Percentiles rank a stretch among this genome's conserved stretches.
Conservation (phyloP, 2,888 invertebrate species). For the Lasioglossum zephyrum region DNA sequence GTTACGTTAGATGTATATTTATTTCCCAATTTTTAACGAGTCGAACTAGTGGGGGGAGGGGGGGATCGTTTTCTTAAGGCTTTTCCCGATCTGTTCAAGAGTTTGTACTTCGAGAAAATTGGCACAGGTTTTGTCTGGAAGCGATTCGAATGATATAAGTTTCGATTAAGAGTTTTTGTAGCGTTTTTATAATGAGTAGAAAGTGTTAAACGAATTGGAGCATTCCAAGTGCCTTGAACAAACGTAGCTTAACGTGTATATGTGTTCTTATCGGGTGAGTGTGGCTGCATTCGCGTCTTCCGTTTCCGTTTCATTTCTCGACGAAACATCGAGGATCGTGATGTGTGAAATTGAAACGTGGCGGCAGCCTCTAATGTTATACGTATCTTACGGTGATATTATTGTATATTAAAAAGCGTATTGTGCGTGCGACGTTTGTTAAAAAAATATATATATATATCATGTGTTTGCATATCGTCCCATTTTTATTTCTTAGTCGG, state of each 20-base stretch:
- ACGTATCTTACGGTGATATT: constrained; percentile 11
- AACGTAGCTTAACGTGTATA: constrained; percentile 20
- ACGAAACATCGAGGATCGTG: neutral
- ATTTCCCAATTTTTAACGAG: neutral
- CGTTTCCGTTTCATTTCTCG: neutral
- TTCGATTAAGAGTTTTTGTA: constrained; percentile 17
- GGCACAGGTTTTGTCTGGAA: neutral
- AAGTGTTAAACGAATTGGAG: constrained; percentile 22
- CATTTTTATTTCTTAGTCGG: neutral
- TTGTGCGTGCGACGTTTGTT: constrained; percentile 6
- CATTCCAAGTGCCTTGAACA: constrained; percentile 68
- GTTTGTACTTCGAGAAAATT: constrained; percentile 6
- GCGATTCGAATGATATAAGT: neutral
- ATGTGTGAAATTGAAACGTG: neutral
- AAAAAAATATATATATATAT: constrained; percentile 14
- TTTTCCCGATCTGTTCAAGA: neutral
- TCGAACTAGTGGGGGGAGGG: neutral
- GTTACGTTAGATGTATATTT: constrained; percentile 4
- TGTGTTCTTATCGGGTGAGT: constrained; percentile 1
- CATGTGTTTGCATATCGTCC: constrained; percentile 12
- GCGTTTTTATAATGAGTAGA: constrained; percentile 30
- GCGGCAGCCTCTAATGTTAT: constrained; percentile 11
- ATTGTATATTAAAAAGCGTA: constrained; percentile 12
- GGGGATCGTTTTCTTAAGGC: neutral
- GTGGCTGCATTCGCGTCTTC: constrained; percentile 32